phyloP scores from a whole-genome alignment of 2,797 vertebrate species.

The Syngnathus acus region DNA sequence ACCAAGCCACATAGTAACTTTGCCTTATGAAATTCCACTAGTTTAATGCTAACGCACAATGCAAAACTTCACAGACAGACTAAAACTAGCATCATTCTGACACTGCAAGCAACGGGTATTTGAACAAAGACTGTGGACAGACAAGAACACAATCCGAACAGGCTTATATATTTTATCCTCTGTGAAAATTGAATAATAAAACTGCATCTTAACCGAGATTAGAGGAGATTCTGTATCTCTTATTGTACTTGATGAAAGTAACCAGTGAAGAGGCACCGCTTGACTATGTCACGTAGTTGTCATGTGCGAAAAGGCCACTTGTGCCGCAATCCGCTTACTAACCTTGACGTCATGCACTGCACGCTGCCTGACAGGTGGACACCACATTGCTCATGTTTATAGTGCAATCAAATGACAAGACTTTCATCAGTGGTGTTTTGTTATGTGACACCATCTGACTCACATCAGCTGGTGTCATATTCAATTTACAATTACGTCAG shows the following conservation, averaged over 20 bases:
- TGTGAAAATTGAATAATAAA: too few relatives aligned
- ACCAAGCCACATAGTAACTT: background rate
- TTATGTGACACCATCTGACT: slow-evolving; percentile 26
- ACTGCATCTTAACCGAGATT: too few relatives aligned
- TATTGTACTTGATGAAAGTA: too few relatives aligned
- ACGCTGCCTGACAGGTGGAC: slow-evolving; percentile 39
- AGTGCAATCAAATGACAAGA: slow-evolving; percentile 9
- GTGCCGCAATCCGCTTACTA: slow-evolving; percentile 56
- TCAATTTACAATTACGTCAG: background rate
- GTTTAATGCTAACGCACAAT: slow-evolving; percentile 9
- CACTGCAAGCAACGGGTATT: too few relatives aligned
- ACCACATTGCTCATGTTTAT: slow-evolving; percentile 30
- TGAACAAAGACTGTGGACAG: too few relatives aligned
- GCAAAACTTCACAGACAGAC: background rate
- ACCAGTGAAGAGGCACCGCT: background rate
- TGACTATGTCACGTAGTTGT: slow-evolving; percentile 20
- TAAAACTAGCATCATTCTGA: too few relatives aligned
- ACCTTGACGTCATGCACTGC: slow-evolving; percentile 16
- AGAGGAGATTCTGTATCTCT: too few relatives aligned
- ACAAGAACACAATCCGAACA: too few relatives aligned
- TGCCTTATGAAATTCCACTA: too few relatives aligned
- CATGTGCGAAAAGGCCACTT: slow-evolving; percentile 24
- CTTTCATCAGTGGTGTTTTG: slow-evolving; percentile 6
- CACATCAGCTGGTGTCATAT: slow-evolving; percentile 6
- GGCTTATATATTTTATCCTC: too few relatives aligned